Evolutionary conservation across 2,113 vertebrate genomes (phyloP), one percentile per base, ranked within the genome.

Genomic region (Melanerpes aurifrons): DNA sequence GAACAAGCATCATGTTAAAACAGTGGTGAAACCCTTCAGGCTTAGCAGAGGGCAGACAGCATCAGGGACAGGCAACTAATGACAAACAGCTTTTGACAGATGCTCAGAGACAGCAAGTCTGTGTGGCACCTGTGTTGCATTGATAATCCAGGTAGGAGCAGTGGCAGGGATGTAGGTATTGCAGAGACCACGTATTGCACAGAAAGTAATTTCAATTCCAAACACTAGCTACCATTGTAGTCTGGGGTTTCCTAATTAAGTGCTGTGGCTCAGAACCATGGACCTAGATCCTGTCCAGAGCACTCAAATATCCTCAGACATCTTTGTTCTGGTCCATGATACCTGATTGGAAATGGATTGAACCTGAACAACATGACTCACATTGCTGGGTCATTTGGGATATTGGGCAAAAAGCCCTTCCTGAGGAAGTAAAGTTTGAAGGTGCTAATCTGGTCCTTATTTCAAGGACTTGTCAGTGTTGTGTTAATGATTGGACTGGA

Each of bases 151-250:
- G 3, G 4, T 1, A 83, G 31, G 20, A 69, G 59, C 37, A 54
- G 64, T 4, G 7, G 4, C 8, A 90, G 40, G 35, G 31, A 28
- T 54, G 21, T 14, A 80, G 63, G 29, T 11, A 37, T 19, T 28
- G 28, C 3, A 66, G 32, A 67, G 19, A 35, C 13, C 7, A 40
- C 0, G 0, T 9, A 9, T 19, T 37, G 31, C 32, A 43, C 6
- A 61, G 25, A 69, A 87, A 85, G 21, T 53, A 24, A 43, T 61
- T 87, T 68, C 20, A 43, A 45, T 54, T 87, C 43, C 57, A 61
- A 85, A n/a, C 79, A 64, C 43, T 9, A 54, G 28, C 54, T 56
- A 20, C 8, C 18, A 7, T 8, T 48, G 7, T 8, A 48, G 26
- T 24, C 68, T 50, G 6, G 5, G 77, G 69, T 79, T 56, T 29